Evolutionary conservation across 2,888 invertebrate genomes (phyloP).

Genomic region (Stenodera caucasica): DNA sequence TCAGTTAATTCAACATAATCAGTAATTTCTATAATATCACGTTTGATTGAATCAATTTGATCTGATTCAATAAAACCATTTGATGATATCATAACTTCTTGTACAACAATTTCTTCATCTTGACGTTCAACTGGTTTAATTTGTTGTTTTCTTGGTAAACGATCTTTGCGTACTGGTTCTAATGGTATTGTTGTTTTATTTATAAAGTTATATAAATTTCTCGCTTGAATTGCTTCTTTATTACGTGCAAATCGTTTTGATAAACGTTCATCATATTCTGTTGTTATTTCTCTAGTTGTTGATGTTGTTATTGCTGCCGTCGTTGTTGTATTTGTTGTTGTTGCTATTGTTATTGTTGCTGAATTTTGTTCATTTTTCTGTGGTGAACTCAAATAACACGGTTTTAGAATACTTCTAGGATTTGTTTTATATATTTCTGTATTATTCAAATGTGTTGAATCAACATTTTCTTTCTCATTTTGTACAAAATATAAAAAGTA

Average conservation of each 20-base stretch:
- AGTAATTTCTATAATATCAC: constrained; percentile 33
- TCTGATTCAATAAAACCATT: constrained; percentile 46
- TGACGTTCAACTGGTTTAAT: constrained; percentile 51
- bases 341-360: not conserved
- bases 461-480: constrained; percentile 51
- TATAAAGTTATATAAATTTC: constrained; percentile 48
- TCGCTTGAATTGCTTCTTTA: constrained; percentile 48
- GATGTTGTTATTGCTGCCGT: not conserved
- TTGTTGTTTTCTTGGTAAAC: constrained; percentile 54
- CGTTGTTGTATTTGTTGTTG: not conserved
- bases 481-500: constrained; percentile 44
- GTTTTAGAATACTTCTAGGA: constrained; percentile 49
- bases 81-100: constrained; percentile 51
- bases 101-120: constrained; percentile 53
- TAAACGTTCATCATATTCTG: constrained; percentile 28
- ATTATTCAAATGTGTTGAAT: constrained; percentile 30
- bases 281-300: constrained; percentile 22
- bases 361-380: constrained; percentile 14
- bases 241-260: constrained; percentile 44
- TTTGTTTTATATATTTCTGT: constrained; percentile 36
- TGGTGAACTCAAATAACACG: constrained; percentile 32
- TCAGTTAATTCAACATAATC: constrained; percentile 50
- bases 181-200: constrained; percentile 51
- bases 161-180: constrained; percentile 48
- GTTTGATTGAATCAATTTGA: constrained; percentile 11